A percentile compares a stretch with the other conserved stretches of the same genome.
These are phyloP conservation scores for Hypomesus transpacificus DNA, from an alignment of 2,113 vertebrate genomes.

Conservation along the genomic window DNA sequence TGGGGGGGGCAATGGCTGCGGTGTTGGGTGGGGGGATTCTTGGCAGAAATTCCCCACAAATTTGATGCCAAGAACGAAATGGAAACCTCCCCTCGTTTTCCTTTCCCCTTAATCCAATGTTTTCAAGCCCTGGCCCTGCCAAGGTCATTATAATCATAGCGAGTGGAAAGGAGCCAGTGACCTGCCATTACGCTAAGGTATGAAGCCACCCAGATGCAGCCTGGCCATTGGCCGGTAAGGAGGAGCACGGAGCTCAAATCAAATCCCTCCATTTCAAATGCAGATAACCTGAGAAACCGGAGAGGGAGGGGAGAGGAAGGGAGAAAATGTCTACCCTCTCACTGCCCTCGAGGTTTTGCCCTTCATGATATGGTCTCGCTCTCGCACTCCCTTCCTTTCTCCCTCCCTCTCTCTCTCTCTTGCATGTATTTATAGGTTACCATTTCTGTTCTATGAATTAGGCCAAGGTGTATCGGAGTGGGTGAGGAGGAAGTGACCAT, in stretches of 20 bases:
- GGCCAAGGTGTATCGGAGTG: background rate
- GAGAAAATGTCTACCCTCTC: slow-evolving; percentile 25
- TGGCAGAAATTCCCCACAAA: slow-evolving; percentile 71
- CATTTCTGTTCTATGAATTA: background rate
- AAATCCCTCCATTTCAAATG: slow-evolving; percentile 56
- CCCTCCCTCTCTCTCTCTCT: background rate
- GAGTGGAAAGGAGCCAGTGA: slow-evolving; percentile 73
- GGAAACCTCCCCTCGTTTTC: slow-evolving; percentile 78
- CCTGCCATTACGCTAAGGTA: slow-evolving; percentile 71
- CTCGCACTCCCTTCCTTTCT: background rate
- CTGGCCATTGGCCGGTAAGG: slow-evolving; percentile 46
- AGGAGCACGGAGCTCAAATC: slow-evolving; percentile 45
- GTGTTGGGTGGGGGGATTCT: slow-evolving; percentile 44
- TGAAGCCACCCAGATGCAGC: slow-evolving; percentile 60
- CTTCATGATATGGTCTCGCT: slow-evolving; percentile 26
- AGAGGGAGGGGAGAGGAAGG: background rate
- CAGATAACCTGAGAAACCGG: slow-evolving; percentile 36
- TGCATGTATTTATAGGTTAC: slow-evolving; percentile 23
- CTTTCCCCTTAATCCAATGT: slow-evolving; percentile 78
- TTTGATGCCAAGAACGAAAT: slow-evolving; percentile 77
- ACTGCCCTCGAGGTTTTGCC: slow-evolving; percentile 22
- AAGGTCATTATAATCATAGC: slow-evolving; percentile 80
- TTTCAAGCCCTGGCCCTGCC: slow-evolving; percentile 73
- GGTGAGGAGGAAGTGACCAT: background rate
- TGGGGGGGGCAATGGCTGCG: slow-evolving; percentile 7